Percentiles rank a stretch among this genome's conserved stretches.
Conservation (phyloP, 2,797 vertebrate species). For the Poeciliopsis turneri region DNA sequence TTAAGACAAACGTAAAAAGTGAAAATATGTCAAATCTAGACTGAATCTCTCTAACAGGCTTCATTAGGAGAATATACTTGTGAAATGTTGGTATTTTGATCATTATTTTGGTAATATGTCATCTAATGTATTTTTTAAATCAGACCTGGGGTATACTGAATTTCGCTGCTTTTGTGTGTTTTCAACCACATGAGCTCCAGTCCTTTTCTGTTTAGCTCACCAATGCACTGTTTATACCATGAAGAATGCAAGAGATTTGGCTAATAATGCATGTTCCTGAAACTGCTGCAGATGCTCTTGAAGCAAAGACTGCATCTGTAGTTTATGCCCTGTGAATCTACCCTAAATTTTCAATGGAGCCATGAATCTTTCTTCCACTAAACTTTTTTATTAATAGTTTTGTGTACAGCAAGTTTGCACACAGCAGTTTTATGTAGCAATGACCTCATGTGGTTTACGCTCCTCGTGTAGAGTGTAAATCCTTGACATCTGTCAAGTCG, state of each 20-base stretch:
- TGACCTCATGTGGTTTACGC: background rate
- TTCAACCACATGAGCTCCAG: background rate
- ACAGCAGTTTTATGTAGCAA: background rate
- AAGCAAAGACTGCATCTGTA: background rate
- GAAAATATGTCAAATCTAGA: background rate
- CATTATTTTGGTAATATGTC: background rate
- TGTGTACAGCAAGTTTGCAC: background rate
- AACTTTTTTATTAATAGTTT: background rate
- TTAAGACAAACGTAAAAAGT: background rate
- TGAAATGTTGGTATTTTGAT: background rate
- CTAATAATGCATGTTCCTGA: background rate
- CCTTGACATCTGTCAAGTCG: background rate
- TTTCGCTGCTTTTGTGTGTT: background rate
- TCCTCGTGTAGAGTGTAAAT: background rate
- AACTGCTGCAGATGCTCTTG: background rate
- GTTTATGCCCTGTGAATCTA: background rate
- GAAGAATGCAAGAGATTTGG: background rate
- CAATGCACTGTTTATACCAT: background rate
- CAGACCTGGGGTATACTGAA: background rate
- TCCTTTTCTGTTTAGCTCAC: background rate
- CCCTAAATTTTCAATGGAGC: background rate
- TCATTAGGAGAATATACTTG: background rate
- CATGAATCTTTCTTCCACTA: background rate
- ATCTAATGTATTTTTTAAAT: background rate
- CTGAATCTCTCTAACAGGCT: background rate